Evolutionary conservation across 2,888 invertebrate species (phyloP), one percentile per base, ranked within the genome.

Genomic region (Dioctria rufipes): DNA sequence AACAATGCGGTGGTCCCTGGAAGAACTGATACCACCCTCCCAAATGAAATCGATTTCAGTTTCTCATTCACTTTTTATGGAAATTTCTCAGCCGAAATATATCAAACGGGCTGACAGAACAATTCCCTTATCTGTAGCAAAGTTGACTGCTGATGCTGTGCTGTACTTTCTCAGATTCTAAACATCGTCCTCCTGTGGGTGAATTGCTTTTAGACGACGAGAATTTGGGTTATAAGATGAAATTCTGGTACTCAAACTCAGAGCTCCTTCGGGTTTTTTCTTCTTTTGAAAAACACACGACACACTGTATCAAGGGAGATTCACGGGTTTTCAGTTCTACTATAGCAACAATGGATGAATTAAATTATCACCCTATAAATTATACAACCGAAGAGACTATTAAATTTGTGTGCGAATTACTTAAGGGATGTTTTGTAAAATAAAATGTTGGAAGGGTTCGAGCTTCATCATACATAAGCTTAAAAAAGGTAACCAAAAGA

Each of bases 21-120:
- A 43, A 63, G 9, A 11, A 46, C 77, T 77, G 77, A 77, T 77
- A 77, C 46, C 66, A 66, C 25, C 25, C 25, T 78, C 66, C 78
- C 78, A 54, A 54, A 65, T 66, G 78, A 66, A 78, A 78, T 78
- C 66, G 66, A 78, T 71, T 80, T 80, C 75, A 71, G 66, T 58
- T 80, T 66, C 80, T 75, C 75, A 75, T 75, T 75, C 63, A 66
- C 65, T 65, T 75, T 80, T 80, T 90, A 90, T 90, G 90, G 90
- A 90, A 91, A 92, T 91, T 91, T 91, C 90, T 88, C 87, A 86
- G 90, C 90, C 90, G 90, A 91, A 91, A 92, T 92, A 92, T 92
- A 92, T 92, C 92, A 92, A 92, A 91, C 89, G 90, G 90, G 90
- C 91, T 92, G 91, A 92, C 91, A 92, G 92, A 91, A 91, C 92